phyloP scores from a whole-genome alignment of 2,113 vertebrate species.

The Upupa epops region DNA sequence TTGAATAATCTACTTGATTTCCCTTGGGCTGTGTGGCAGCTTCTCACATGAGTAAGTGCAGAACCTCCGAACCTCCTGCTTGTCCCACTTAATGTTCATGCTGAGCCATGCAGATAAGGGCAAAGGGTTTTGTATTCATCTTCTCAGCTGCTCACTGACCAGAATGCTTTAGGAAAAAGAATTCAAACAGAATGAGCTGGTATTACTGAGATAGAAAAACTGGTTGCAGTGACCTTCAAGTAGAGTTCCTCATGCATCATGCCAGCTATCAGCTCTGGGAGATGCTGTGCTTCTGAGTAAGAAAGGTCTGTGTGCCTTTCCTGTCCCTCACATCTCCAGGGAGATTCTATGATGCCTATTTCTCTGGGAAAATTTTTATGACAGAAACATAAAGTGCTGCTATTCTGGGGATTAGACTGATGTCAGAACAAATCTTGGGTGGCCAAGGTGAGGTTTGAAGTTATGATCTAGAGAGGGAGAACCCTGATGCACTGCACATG shows the following conservation, averaged over 20 bases:
- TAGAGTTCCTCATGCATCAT: accelerated
- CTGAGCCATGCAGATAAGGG: constrained; percentile 15
- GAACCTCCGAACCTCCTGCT: not conserved
- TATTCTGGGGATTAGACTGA: not conserved
- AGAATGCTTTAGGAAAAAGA: not conserved
- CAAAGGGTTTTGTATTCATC: not conserved
- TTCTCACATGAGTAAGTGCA: constrained; percentile 3
- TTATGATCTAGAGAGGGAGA: not conserved
- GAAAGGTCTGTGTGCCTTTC: not conserved
- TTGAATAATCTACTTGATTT: constrained; percentile 18
- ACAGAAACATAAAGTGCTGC: not conserved
- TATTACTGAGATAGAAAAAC: not conserved
- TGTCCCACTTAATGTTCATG: constrained; percentile 23
- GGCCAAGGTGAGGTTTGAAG: not conserved
- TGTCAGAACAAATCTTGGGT: not conserved
- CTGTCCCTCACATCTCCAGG: not conserved
- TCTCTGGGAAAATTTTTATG: not conserved
- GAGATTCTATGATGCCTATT: not conserved
- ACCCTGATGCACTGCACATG: not conserved
- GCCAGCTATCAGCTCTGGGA: not conserved
- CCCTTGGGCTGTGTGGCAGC: not conserved
- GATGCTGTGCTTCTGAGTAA: not conserved
- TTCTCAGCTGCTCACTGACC: constrained; percentile 1
- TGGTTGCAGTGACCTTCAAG: not conserved
- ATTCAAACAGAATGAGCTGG: not conserved